Conservation (phyloP, 2,113 vertebrate species). For the Stegastes partitus region DNA sequence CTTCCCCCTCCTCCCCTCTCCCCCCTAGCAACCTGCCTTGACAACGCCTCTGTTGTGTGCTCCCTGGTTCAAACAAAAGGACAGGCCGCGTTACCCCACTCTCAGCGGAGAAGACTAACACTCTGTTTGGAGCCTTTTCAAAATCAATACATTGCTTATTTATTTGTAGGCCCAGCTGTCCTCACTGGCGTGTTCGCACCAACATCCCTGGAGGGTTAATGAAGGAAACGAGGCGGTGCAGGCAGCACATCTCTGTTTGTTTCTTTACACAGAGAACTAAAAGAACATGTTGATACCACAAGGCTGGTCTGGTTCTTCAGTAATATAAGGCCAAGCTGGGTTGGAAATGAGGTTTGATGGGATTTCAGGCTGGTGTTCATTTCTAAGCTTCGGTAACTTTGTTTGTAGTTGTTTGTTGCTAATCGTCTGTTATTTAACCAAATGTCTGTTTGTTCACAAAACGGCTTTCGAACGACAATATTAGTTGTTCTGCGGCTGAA, state of each 20-base stretch:
- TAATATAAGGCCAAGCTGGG: no score
- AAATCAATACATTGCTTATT: constrained; percentile 69
- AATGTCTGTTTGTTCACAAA: no score
- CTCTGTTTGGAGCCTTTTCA: constrained; percentile 49
- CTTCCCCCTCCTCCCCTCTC: constrained; percentile 28
- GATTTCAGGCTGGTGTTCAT: no score
- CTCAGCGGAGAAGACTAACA: constrained; percentile 16
- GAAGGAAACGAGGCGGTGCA: background rate
- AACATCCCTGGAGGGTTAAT: constrained; percentile 13
- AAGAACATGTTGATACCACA: background rate
- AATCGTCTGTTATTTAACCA: no score
- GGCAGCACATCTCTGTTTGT: background rate
- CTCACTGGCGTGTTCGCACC: constrained; percentile 18
- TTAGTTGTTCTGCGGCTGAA: no score
- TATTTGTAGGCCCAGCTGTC: constrained; percentile 54
- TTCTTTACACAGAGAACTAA: background rate
- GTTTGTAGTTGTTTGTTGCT: no score
- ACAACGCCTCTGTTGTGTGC: constrained; percentile 81
- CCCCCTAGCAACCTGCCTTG: constrained; percentile 81
- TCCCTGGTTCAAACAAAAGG: constrained; percentile 79
- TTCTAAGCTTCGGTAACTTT: no score
- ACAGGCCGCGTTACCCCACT: constrained; percentile 34
- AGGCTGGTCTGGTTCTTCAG: no score
- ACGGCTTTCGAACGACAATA: no score
- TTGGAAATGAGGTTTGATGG: no score